Percentiles rank a stretch among this genome's conserved stretches.
Evolutionary conservation across 2,888 invertebrate genomes (phyloP).

Genomic region (Meteorus colon): DNA sequence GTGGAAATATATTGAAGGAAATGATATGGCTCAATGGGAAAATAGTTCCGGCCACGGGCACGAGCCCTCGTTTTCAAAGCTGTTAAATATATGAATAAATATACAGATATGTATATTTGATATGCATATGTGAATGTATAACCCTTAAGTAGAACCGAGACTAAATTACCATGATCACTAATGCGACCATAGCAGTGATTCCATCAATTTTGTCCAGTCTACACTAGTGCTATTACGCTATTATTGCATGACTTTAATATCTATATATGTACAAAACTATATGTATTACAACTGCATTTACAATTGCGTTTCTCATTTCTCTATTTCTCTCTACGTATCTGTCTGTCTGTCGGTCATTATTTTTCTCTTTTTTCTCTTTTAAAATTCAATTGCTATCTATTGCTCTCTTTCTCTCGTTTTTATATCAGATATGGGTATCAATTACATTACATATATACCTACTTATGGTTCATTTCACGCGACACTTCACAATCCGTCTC

Average conservation of each 20-base stretch:
- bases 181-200: conserved; percentile 65
- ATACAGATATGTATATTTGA: background rate
- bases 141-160: conserved; percentile 55
- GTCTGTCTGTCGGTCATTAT: conserved; percentile 25
- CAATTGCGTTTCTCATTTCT: conserved; percentile 37
- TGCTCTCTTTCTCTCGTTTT: background rate
- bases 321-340: background rate
- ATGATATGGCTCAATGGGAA: conserved; percentile 31
- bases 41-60: conserved; percentile 45
- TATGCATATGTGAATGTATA: background rate
- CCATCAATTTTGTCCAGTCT: conserved; percentile 69
- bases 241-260: conserved; percentile 61
- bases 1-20: conserved; percentile 21
- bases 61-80: conserved; percentile 49
- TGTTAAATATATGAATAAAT: conserved; percentile 33
- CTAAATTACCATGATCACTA: conserved; percentile 61
- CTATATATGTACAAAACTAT: conserved; percentile 32
- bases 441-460: background rate
- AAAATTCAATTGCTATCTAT: background rate
- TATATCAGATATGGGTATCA: conserved; percentile 4
- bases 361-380: conserved; percentile 17
- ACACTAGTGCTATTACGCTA: conserved; percentile 67
- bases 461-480: conserved; percentile 25
- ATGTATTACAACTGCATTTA: conserved; percentile 37
- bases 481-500: conserved; percentile 26